Conservation (phyloP, 2,797 vertebrate species). For the Sebastes aleutianus region DNA sequence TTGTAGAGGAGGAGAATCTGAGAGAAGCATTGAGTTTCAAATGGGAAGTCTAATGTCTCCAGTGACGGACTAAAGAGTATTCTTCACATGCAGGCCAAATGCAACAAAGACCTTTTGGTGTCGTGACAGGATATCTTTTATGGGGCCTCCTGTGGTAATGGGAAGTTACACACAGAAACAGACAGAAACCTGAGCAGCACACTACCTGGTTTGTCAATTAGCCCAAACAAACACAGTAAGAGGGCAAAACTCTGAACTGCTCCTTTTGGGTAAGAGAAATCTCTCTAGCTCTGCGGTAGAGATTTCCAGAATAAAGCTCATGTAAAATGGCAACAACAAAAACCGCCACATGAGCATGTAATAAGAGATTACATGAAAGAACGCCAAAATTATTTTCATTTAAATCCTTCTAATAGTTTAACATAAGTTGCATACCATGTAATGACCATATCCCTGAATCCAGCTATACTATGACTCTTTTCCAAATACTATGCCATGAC, state of each 20-base stretch:
- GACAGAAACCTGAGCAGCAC: constrained; percentile 58
- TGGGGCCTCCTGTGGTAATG: constrained; percentile 59
- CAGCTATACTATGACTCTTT: neutral
- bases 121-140: constrained; percentile 71
- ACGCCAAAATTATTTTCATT: neutral
- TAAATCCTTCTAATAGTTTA: neutral
- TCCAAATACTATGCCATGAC: neutral
- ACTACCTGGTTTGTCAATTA: constrained; percentile 73
- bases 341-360: neutral
- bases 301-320: neutral
- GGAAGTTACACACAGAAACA: constrained; percentile 61
- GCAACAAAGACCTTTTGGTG: constrained; percentile 76
- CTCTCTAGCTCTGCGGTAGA: neutral
- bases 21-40: constrained; percentile 48
- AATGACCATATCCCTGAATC: neutral
- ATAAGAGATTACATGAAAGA: neutral
- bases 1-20: neutral
- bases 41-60: constrained; percentile 37
- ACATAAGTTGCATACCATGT: neutral
- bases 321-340: neutral
- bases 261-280: constrained; percentile 18
- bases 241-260: constrained; percentile 34
- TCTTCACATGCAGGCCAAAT: constrained; percentile 55
- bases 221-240: constrained; percentile 50
- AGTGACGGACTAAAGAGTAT: constrained; percentile 38